Base-by-base conservation (phyloP, 2,888 invertebrate genomes). In the Trachelus tabidus region DNA sequence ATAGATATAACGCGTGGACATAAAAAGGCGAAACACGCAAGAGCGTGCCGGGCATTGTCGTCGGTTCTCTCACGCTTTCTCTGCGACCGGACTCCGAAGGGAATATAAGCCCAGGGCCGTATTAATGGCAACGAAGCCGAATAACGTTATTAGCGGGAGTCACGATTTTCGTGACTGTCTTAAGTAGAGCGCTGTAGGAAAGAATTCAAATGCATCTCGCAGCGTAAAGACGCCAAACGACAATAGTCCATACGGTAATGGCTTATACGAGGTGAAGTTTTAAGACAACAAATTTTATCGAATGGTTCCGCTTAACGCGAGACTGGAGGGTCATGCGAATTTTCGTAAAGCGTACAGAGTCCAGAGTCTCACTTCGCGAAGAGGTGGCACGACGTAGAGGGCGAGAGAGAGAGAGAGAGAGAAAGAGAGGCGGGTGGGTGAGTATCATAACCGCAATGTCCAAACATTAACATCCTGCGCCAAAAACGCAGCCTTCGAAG, bases 391-490 rank as follows among this genome's bases (percentile, higher is more conserved):
- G 56, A 23, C 56, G 56, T 2, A 23, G 15, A 15, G 1, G 23
- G 6, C 4, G 15, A 15, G 4, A 15, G 37, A 4, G 40, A 34
- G 37, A 12, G 40, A 15, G 12, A 37, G 12, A 4, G 40, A 4
- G 15, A 40, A 4, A 12, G 37, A 1, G 40, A 34, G 11, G 11
- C 11, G 11, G 35, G 35, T 35, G 9, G 40, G 2, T 9, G 40
- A 56, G 40, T 71, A 71, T 71, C 71, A 71, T 30, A 71, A 71
- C 71, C 71, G 71, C 71, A 34, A 71, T 77, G 79, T 81, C 79
- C 77, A 82, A 83, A 83, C 80, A 82, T 75, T 79, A 82, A 81
- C 80, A 83, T 81, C 81, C 80, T 80, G 80, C 79, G 81, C 75
- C 80, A 79, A 79, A 76, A 79, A 79, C 68, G 73, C 76, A 76